Evolutionary conservation across 1,140 invertebrate genomes (phyloP).

Genomic region (Papilio polyxenes): DNA sequence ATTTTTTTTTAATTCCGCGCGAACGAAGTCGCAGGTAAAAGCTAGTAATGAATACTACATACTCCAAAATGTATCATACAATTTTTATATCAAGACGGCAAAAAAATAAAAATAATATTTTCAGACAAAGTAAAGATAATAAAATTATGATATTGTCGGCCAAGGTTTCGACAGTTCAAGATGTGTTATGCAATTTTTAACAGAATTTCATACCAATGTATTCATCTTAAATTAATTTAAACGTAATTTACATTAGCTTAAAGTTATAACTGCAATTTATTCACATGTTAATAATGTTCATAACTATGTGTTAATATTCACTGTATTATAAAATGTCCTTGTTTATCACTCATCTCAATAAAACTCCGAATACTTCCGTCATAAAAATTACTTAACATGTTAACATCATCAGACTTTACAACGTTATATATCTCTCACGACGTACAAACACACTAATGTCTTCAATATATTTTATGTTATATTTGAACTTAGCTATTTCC

Average conservation of each 20-base stretch:
- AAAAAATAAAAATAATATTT: no score
- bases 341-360: neutral
- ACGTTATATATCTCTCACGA: constrained; percentile 1
- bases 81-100: neutral
- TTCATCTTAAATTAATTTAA: no score
- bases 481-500: neutral
- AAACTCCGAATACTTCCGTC: constrained; percentile 2
- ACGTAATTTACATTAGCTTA: neutral
- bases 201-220: no score
- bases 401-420: neutral
- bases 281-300: neutral
- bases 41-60: neutral
- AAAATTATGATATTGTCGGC: no score
- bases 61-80: neutral
- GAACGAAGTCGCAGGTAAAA: neutral
- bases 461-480: neutral
- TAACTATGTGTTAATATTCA: neutral
- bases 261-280: neutral
- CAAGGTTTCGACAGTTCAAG: no score
- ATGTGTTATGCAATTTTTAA: no score
- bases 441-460: neutral
- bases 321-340: neutral
- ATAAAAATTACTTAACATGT: constrained; percentile 4
- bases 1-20: no score
- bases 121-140: no score